These are phyloP conservation scores for Spodoptera picta DNA, from an alignment of 2,888 invertebrate species.

Conservation along the genomic window DNA sequence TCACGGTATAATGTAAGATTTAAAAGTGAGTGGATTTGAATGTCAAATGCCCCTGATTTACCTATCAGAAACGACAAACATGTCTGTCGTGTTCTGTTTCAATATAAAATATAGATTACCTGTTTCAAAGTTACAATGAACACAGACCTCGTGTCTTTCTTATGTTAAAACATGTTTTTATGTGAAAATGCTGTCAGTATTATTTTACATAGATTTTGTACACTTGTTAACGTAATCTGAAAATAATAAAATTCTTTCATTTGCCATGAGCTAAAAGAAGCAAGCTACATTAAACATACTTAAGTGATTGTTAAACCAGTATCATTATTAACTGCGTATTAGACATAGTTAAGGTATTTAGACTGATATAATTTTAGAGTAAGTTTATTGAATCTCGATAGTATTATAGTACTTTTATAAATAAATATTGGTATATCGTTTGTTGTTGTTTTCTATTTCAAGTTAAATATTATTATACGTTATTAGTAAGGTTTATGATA, in stretches of 20 bases:
- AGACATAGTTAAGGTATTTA: slow-evolving; percentile 59
- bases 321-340: slow-evolving; percentile 36
- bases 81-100: slow-evolving; percentile 8
- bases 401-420: slow-evolving; percentile 58
- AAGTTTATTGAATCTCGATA: slow-evolving; percentile 61
- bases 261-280: slow-evolving; percentile 17
- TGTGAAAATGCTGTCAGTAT: slow-evolving; percentile 42
- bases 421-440: slow-evolving; percentile 55
- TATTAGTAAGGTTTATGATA: too few species aligned
- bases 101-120: slow-evolving; percentile 12
- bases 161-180: slow-evolving; percentile 7
- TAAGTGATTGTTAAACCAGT: slow-evolving; percentile 25
- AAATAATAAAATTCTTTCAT: slow-evolving; percentile 16
- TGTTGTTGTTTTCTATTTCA: slow-evolving; percentile 21
- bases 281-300: slow-evolving; percentile 9
- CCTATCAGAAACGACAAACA: slow-evolving; percentile 12
- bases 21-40: slow-evolving; percentile 27
- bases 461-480: too few species aligned
- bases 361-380: slow-evolving; percentile 68
- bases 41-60: slow-evolving; percentile 23
- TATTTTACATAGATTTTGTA: slow-evolving; percentile 34
- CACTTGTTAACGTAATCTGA: slow-evolving; percentile 12
- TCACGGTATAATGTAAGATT: slow-evolving; percentile 15
- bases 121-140: slow-evolving; percentile 11
- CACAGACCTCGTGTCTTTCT: too few species aligned